A percentile compares a stretch with the other conserved stretches of the same genome.
These are phyloP conservation scores for Adoxophyes honmai DNA, from an alignment of 1,140 invertebrate genomes.

Conservation along the genomic window DNA sequence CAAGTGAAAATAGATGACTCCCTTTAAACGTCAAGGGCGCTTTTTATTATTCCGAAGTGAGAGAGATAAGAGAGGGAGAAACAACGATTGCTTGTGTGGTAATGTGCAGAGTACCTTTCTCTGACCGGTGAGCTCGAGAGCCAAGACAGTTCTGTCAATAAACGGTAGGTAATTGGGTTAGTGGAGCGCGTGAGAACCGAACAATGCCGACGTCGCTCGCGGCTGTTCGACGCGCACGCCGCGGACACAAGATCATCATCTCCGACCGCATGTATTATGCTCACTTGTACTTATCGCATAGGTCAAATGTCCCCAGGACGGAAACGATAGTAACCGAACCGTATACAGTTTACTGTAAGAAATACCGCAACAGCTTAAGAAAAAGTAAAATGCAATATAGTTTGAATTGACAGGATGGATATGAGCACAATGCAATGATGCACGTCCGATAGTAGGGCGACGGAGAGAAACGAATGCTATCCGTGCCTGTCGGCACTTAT, in stretches of 20 bases:
- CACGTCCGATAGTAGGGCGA: slow-evolving; percentile 15
- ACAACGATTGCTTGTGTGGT: slow-evolving; percentile 13
- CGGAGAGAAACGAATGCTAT: slow-evolving; percentile 32
- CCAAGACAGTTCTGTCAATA: slow-evolving; percentile 71
- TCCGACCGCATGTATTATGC: slow-evolving; percentile 15
- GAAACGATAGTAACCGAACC: too few species aligned
- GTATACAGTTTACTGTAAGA: too few species aligned
- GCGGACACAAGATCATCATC: slow-evolving; percentile 30
- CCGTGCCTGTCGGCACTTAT: slow-evolving; percentile 41
- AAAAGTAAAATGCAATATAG: slow-evolving; percentile 2
- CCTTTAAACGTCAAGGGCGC: slow-evolving; percentile 4
- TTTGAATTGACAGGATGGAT: slow-evolving; percentile 24
- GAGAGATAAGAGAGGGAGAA: background rate
- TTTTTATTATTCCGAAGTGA: background rate
- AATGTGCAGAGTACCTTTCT: slow-evolving; percentile 35
- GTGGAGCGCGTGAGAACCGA: slow-evolving; percentile 53
- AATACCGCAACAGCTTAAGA: too few species aligned
- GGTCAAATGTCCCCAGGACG: slow-evolving; percentile 12
- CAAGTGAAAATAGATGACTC: background rate
- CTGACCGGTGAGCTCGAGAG: slow-evolving; percentile 42
- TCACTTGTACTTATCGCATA: slow-evolving; percentile 15
- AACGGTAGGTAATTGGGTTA: slow-evolving; percentile 64
- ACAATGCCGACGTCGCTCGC: slow-evolving; percentile 26
- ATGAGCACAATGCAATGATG: slow-evolving; percentile 23
- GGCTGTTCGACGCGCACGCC: slow-evolving; percentile 11